A percentile compares a stretch with the other conserved stretches of the same genome.
phyloP scores from a whole-genome alignment of 2,113 vertebrate genomes.

The Mobula birostris region DNA sequence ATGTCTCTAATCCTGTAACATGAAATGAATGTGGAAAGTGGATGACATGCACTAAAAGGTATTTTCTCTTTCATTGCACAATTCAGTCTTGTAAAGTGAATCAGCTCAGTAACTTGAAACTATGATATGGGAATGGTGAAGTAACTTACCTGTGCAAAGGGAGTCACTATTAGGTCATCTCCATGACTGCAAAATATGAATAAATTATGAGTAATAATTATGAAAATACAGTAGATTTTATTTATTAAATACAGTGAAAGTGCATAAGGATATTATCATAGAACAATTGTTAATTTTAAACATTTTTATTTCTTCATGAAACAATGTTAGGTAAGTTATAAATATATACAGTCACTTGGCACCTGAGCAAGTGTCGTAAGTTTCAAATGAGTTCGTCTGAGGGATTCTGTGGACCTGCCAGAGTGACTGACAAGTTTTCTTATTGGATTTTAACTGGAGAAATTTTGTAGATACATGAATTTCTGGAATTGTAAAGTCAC shows the following conservation, averaged over 20 bases:
- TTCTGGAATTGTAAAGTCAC: not conserved
- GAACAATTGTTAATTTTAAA: not conserved
- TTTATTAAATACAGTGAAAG: not conserved
- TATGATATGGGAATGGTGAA: not conserved
- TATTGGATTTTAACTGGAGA: not conserved
- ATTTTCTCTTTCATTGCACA: not conserved
- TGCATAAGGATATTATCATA: not conserved
- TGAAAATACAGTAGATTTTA: not conserved
- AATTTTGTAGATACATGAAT: not conserved
- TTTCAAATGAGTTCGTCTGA: not conserved
- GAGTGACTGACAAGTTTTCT: not conserved
- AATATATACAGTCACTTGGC: not conserved
- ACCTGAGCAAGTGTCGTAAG: not conserved
- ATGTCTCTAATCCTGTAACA: not conserved
- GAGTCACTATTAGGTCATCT: slow-evolving; percentile 99
- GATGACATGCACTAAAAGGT: not conserved
- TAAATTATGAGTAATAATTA: not conserved
- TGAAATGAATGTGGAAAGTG: not conserved
- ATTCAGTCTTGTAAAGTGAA: not conserved
- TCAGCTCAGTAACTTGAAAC: not conserved
- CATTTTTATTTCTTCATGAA: not conserved
- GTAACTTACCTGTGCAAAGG: slow-evolving; percentile 93
- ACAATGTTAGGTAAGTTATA: not conserved
- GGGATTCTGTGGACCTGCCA: not conserved
- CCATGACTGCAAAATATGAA: slow-evolving; percentile 78